Base-by-base conservation (phyloP, 1,140 invertebrate genomes). In the Helicoverpa armigera region DNA sequence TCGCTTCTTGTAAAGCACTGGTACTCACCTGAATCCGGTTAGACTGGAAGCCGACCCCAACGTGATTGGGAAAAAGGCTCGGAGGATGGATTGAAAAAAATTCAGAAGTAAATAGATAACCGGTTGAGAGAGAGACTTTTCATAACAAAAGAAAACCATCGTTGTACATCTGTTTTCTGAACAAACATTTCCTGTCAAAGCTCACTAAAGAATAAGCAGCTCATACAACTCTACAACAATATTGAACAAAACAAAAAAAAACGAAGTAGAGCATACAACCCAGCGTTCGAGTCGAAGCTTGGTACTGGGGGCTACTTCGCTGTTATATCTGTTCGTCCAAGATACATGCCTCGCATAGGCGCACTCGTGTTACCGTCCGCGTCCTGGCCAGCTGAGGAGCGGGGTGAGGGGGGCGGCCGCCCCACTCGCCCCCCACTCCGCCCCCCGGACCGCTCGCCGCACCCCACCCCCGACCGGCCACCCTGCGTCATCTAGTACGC, bases 291-390 rank as follows among this genome's bases (percentile, higher is more conserved):
- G 82, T 89, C 85, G 84, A 92, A 90, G 89, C 91, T 85, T 88
- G 89, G 91, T 93, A 91, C 91, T 89, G 93, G 93, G 92, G 93
- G 93, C 93, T 93, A 94, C 92, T 94, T 94, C 92, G 93, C 92
- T 93, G 93, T 93, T 94, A 94, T 94, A 94, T 94, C 93, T 93
- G 93, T 90, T 90, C 89, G 92, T 92, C 92, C 93, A 94, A 94
- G 93, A 94, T 94, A 94, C 93, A 94, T 94, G 93, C 92, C 91
- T 94, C 93, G 93, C 93, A 94, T 94, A 94, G 93, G 92, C 91
- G 91, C 93, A 93, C 92, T 94, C 91, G 92, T 92, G 91, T 94
- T 93, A 93, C 92, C 92, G 92, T 91, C 92, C 89, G 91, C 90
- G 90, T 90, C 87, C 87, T 85, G 90, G 88, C 88, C 88, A 88